phyloP scores from a whole-genome alignment of 2,113 vertebrate species.

The Cinclus mexicanus region DNA sequence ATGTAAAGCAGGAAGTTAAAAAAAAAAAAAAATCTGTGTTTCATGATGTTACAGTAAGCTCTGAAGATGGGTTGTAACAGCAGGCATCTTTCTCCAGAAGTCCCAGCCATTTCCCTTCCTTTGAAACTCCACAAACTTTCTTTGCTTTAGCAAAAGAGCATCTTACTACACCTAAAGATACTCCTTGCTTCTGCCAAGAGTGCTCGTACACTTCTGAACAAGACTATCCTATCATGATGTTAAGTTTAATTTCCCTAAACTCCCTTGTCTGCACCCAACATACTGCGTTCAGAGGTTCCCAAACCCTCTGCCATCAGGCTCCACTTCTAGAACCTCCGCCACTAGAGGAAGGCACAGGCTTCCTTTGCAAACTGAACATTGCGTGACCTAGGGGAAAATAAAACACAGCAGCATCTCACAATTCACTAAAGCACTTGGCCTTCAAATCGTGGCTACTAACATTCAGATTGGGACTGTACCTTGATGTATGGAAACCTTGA shows the following conservation, averaged over 20 bases:
- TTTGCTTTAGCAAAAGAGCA: background rate
- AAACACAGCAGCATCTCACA: background rate
- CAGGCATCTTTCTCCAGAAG: background rate
- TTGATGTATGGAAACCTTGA: too few relatives aligned
- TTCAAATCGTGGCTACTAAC: background rate
- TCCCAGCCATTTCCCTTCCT: background rate
- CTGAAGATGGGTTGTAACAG: background rate
- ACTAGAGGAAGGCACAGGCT: background rate
- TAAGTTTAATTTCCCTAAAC: background rate
- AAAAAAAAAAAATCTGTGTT: background rate
- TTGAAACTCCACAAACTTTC: background rate
- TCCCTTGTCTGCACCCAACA: accelerated
- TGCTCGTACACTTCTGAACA: background rate
- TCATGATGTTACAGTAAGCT: background rate
- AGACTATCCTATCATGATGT: background rate
- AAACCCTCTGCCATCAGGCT: background rate
- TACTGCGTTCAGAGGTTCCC: background rate
- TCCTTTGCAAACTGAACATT: background rate
- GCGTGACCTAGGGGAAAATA: background rate
- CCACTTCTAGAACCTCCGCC: background rate
- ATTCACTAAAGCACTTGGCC: background rate
- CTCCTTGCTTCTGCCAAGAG: background rate
- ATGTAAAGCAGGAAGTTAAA: conserved; percentile 76
- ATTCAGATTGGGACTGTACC: background rate
- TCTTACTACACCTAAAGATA: background rate